Evolutionary conservation across 2,888 invertebrate genomes (phyloP), one percentile per base, ranked within the genome.

Genomic region (Ophion costatus): DNA sequence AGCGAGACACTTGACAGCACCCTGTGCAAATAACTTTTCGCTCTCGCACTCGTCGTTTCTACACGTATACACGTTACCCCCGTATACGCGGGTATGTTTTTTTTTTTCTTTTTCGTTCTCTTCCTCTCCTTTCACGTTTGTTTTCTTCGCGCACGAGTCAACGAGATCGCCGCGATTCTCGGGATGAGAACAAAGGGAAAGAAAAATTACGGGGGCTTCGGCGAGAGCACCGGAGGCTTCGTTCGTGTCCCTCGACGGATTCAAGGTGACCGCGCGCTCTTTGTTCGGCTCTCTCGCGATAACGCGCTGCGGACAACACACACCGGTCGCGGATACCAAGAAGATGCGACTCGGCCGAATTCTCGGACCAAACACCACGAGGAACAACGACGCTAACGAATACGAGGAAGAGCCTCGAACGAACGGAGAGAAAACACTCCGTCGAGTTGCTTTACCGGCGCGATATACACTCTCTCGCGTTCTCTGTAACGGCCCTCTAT

Each of bases 381-480:
- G 79, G 79, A 80, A 38, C 22, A 56, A 57, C 59, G 80, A 73
- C 81, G 86, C 76, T 71, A 81, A 75, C 88, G 89, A 86, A 87
- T 88, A 89, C 90, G 29, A 29, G 29, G 29, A 29, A 29, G 3
- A 29, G n/a, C 89, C 89, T 88, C 88, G 89, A 88, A 84, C 88
- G 87, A 85, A 86, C 87, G 88, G 86, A 89, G 88, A 20, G 66
- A 66, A 33, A 33, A 38, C 38, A 38, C 38, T 38, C 38, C 38
- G 70, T 70, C 85, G 84, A 73, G 83, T 75, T 80, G 61, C 73
- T 84, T 74, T 70, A 77, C 84, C 84, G 84, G 85, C 70, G 83
- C 85, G 83, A 67, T 82, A 42, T 73, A n/a, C 76, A 56, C 64
- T 57, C 33, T 61, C 73, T 81, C 81, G 45, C 33, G 56, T 22